Evolutionary conservation across 2,113 vertebrate genomes (phyloP).

Genomic region (Plestiodon gilberti): DNA sequence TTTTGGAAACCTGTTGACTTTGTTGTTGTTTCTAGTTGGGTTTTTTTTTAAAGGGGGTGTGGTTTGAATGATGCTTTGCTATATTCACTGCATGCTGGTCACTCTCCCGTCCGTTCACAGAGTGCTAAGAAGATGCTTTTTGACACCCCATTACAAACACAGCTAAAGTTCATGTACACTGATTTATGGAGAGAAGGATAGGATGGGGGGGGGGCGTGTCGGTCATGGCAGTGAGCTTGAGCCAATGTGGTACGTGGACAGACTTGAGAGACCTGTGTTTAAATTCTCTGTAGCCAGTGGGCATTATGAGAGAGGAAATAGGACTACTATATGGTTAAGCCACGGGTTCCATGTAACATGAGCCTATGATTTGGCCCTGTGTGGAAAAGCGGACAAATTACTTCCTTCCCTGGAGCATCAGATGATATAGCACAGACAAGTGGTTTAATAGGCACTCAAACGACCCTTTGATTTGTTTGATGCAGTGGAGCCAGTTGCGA

Average conservation of each 20-base stretch:
- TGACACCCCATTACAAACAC: background rate
- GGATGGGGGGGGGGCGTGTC: background rate
- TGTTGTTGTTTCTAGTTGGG: background rate
- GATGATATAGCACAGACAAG: constrained; percentile 12
- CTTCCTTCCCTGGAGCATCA: background rate
- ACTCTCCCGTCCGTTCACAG: background rate
- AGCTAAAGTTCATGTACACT: background rate
- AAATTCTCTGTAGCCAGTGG: too few relatives aligned
- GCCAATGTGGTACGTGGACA: background rate
- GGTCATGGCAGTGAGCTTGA: background rate
- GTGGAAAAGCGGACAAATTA: background rate
- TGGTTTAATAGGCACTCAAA: constrained; percentile 11
- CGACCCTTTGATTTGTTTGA: background rate
- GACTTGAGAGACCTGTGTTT: background rate
- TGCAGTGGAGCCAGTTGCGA: background rate
- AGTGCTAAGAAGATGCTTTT: background rate
- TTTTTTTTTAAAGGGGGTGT: background rate
- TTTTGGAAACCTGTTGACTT: rapidly evolving
- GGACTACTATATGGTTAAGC: background rate
- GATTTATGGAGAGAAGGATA: background rate
- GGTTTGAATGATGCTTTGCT: background rate
- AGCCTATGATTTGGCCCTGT: background rate
- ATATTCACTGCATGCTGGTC: background rate
- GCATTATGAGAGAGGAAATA: background rate
- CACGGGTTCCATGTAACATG: background rate